phyloP scores from a whole-genome alignment of 2,113 vertebrate genomes.

The Catagonus wagneri region DNA sequence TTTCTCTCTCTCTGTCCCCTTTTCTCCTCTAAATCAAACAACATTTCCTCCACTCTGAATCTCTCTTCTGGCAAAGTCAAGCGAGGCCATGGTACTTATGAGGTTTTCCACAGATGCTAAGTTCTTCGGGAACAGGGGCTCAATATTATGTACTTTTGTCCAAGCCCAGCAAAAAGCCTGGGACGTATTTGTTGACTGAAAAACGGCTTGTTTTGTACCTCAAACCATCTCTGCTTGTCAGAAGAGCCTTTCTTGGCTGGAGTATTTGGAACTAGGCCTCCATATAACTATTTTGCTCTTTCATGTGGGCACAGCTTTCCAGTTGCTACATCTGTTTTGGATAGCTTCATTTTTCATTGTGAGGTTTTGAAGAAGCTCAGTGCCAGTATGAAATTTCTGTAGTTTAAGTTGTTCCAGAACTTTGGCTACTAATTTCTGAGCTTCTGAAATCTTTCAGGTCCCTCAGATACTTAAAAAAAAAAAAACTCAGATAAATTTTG shows the following conservation, averaged over 20 bases:
- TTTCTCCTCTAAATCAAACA: not conserved
- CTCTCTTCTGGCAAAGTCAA: not conserved
- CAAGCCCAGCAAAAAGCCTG: not conserved
- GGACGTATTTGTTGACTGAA: not conserved
- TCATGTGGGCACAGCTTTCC: not conserved
- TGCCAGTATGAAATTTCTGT: constrained; percentile 25
- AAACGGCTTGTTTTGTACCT: not conserved
- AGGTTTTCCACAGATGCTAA: not conserved
- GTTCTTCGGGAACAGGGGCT: not conserved
- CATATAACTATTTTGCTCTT: not conserved
- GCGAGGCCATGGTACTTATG: too few species aligned
- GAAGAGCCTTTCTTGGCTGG: not conserved
- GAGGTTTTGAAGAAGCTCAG: not conserved
- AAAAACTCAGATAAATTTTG: not conserved
- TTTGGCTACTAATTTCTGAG: constrained; percentile 14
- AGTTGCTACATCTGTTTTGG: not conserved
- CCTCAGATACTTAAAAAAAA: not conserved
- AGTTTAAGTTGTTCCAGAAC: constrained; percentile 11
- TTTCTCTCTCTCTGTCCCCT: not conserved
- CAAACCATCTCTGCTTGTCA: not conserved
- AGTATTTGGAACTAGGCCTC: not conserved
- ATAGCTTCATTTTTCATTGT: constrained; percentile 32
- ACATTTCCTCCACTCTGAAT: not conserved
- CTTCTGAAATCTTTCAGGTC: constrained; percentile 10
- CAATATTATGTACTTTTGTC: not conserved